Evolutionary conservation across 2,797 vertebrate genomes (phyloP).

Genomic region (Oreortyx pictus): DNA sequence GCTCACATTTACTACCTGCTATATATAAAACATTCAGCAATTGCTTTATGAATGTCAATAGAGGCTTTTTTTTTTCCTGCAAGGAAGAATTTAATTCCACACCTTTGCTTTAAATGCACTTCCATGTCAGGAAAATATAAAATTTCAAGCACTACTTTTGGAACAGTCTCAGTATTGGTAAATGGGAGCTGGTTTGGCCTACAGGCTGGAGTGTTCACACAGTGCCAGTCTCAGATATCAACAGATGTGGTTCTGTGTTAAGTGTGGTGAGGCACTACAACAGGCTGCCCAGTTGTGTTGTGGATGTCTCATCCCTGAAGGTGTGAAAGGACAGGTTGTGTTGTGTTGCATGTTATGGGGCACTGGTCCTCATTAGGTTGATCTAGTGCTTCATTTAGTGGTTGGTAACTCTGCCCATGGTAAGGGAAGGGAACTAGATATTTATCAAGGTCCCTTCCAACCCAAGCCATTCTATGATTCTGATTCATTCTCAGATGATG

Average conservation of each 20-base stretch:
- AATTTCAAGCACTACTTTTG: no score
- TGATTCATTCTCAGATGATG: neutral
- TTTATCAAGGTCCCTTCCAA: neutral
- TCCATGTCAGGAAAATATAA: no score
- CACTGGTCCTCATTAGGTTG: no score
- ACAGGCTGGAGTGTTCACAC: neutral
- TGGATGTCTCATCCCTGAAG: neutral
- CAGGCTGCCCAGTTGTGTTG: neutral
- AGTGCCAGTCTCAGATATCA: neutral
- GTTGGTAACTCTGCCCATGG: neutral
- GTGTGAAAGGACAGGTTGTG: neutral
- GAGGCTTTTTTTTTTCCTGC: no score
- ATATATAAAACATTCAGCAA: no score
- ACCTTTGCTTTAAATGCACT: no score
- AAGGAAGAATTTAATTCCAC: no score
- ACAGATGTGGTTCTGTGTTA: neutral
- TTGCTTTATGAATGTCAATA: no score
- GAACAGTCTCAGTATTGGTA: no score
- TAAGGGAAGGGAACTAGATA: neutral
- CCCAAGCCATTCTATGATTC: neutral
- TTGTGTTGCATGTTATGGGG: no score
- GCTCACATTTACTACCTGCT: no score
- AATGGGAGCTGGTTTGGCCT: neutral
- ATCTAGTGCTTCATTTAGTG: no score
- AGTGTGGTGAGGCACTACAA: neutral